Percentiles rank a stretch among this genome's conserved stretches.
Evolutionary conservation across 1,140 invertebrate species (phyloP).

Genomic region (Chironomus tepperi): DNA sequence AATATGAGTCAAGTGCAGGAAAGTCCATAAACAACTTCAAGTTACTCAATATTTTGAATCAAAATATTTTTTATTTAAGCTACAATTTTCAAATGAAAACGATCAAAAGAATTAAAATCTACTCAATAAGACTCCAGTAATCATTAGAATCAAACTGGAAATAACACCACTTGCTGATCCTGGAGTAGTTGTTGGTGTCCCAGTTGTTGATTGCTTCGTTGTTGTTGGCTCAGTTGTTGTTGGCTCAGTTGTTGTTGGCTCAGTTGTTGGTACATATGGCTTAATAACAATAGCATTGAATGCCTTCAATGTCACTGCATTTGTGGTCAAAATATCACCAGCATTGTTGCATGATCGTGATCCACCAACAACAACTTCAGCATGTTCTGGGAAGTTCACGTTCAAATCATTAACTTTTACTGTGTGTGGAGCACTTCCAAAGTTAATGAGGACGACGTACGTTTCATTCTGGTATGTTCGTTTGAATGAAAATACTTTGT

Average conservation of each 20-base stretch:
- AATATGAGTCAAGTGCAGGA: too few species aligned
- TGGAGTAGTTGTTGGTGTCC: not conserved
- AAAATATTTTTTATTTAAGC: too few species aligned
- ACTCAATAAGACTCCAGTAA: not conserved
- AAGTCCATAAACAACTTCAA: too few species aligned
- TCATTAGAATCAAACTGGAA: not conserved
- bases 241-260: too few species aligned
- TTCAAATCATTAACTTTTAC: not conserved
- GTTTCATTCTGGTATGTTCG: constrained; percentile 24
- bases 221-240: too few species aligned
- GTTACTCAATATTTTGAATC: too few species aligned
- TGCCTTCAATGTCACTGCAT: not conserved
- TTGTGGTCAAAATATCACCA: not conserved
- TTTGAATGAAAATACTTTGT: constrained; percentile 40
- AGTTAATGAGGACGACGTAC: constrained; percentile 7
- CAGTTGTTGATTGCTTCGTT: too few species aligned
- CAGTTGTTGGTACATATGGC: too few species aligned
- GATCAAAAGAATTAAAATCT: too few species aligned
- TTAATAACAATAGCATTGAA: constrained; percentile 23
- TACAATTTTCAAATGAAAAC: too few species aligned
- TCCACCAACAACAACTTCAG: not conserved
- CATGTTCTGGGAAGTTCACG: not conserved
- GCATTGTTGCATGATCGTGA: not conserved
- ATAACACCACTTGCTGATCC: not conserved
- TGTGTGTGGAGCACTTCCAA: not conserved